These are phyloP conservation scores for Martes martes DNA, from an alignment of 2,113 vertebrate species.

Conservation along the genomic window DNA sequence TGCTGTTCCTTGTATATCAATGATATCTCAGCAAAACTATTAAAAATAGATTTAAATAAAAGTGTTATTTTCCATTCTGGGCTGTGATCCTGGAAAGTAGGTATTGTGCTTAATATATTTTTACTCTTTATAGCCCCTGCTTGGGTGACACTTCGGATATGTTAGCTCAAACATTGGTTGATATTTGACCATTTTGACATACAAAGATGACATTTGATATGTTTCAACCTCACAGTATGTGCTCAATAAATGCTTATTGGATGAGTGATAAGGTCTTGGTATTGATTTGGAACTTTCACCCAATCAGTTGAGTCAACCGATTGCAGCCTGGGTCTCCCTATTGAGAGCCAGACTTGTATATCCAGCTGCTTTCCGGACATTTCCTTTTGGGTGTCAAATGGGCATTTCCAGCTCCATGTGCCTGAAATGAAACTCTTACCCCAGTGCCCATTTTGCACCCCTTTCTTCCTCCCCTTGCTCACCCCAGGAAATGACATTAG, in stretches of 20 bases:
- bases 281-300: neutral
- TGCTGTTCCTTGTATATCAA: neutral
- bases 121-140: neutral
- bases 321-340: neutral
- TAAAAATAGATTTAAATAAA: neutral
- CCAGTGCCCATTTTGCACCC: neutral
- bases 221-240: neutral
- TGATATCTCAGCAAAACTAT: neutral
- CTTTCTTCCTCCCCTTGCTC: neutral
- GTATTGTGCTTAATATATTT: neutral
- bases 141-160: neutral
- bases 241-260: neutral
- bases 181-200: neutral
- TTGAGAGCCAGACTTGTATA: neutral
- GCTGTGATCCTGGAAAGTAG: neutral
- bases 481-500: neutral
- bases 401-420: neutral
- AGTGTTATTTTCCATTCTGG: neutral
- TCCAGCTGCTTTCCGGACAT: neutral
- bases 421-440: neutral
- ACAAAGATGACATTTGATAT: neutral
- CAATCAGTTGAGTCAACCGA: neutral
- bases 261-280: neutral
- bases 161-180: neutral
- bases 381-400: neutral